Base-by-base conservation (phyloP, 2,888 invertebrate genomes). In the Phyllotreta cruciferae region DNA sequence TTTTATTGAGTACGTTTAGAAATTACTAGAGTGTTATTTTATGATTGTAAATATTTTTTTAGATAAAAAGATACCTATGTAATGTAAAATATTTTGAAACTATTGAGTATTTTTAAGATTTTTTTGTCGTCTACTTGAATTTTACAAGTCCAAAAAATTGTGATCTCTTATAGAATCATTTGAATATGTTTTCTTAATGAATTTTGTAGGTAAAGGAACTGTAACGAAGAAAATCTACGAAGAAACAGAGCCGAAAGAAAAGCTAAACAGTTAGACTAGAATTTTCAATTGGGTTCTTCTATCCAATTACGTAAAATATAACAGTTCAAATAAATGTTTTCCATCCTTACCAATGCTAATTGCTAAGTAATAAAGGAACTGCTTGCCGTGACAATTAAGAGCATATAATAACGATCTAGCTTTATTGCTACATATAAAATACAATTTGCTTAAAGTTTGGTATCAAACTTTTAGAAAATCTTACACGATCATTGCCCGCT, bases 41-140 rank as follows among this genome's bases (percentile, higher is more conserved):
- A 69, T 68, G 62, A 65, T 68, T 75, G 75, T 75, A 75, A 68
- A 75, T 75, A 75, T 64, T 71, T 72, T 56, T 58, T 64, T 73
- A 74, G 70, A 71, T 73, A 72, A 66, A 60, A 68, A 63, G 13
- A 60, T 24, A 24, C 24, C 24, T 64, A 70, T 70, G 70, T 71
- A 69, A 67, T 73, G 70, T 72, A 72, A 69, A 71, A 69, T 67
- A 41, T 70, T n/a, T 68, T 72, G 69, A 70, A 72, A 71, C 69
- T 69, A 60, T 65, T 71, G 66, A 37, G 37, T 56, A 52, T 52
- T 61, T 44, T 62, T 60, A 57, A 41, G 58, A 14, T 58, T 57
- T 56, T 56, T 49, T 57, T 54, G 52, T 8, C 14, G 56, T 62
- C 53, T 60, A 60, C 50, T 62, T 53, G 49, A 56, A 39, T 49